Evolutionary conservation across 2,113 vertebrate species (phyloP).

Genomic region (Hucho hucho): DNA sequence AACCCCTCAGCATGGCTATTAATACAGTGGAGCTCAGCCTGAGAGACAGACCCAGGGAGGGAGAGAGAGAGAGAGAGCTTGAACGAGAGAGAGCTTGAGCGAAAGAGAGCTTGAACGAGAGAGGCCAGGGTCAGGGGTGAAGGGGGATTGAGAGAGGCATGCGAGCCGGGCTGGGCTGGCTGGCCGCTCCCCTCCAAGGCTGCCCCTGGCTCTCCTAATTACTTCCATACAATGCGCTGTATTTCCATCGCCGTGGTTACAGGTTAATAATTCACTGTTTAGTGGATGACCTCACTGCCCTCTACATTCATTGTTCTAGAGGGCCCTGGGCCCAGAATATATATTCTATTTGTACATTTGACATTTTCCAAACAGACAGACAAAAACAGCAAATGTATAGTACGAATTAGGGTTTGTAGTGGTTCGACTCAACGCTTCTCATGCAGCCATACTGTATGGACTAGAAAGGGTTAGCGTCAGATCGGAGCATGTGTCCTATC

Average conservation of each 20-base stretch:
- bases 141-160: conserved; percentile 67
- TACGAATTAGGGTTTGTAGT: no score
- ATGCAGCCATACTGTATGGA: no score
- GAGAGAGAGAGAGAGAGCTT: not conserved
- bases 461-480: no score
- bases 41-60: not conserved
- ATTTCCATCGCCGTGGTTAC: conserved; percentile 74
- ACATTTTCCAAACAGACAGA: no score
- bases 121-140: conserved; percentile 15
- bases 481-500: no score
- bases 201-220: conserved; percentile 72
- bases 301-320: conserved; percentile 31
- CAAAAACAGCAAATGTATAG: no score
- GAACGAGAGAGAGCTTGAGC: no score
- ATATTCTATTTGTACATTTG: no score
- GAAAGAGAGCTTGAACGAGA: not conserved
- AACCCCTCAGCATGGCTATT: conserved; percentile 30
- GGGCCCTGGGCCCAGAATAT: not conserved
- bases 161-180: conserved; percentile 4
- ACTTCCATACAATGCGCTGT: conserved; percentile 75
- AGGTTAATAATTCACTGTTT: conserved; percentile 71
- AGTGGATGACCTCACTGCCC: conserved; percentile 51
- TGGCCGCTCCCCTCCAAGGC: conserved; percentile 56
- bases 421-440: no score
- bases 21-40: conserved; percentile 30